phyloP scores from a whole-genome alignment of 2,113 vertebrate species.

The Empidonax alnorum region DNA sequence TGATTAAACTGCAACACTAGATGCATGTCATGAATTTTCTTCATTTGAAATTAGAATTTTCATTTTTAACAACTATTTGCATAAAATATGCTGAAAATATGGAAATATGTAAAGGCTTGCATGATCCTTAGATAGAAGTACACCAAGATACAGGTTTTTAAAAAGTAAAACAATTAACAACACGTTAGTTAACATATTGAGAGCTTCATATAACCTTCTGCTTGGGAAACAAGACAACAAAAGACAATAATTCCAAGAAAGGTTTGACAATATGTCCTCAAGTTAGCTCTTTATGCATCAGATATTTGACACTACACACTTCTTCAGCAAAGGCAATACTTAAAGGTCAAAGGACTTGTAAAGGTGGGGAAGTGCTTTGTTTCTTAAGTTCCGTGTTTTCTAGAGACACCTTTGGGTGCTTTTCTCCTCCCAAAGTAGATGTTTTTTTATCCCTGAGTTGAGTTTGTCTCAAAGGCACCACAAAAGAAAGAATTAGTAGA shows the following conservation, averaged over 20 bases:
- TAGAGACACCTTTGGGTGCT: not conserved
- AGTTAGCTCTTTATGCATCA: not conserved
- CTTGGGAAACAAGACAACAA: slow-evolving; percentile 2
- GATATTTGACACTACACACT: not conserved
- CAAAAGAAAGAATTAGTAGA: not conserved
- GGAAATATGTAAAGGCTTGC: slow-evolving; percentile 62
- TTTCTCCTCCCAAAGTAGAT: not conserved
- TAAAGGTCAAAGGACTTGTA: not conserved
- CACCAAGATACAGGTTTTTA: slow-evolving; percentile 4
- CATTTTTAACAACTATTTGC: slow-evolving; percentile 85
- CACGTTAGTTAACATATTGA: slow-evolving; percentile 31
- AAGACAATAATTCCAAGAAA: slow-evolving; percentile 5
- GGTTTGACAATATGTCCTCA: not conserved
- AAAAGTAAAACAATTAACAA: slow-evolving; percentile 20
- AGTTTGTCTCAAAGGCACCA: not conserved
- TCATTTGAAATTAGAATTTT: slow-evolving; percentile 92
- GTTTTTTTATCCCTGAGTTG: not conserved
- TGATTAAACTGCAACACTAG: slow-evolving; percentile 97
- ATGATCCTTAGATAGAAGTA: slow-evolving; percentile 6
- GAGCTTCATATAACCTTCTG: slow-evolving; percentile 31
- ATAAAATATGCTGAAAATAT: slow-evolving; percentile 80
- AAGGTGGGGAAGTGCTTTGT: not conserved
- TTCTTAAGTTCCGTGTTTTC: not conserved
- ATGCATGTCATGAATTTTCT: slow-evolving; percentile 91
- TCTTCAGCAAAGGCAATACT: not conserved